Base-by-base conservation (phyloP, 2,113 vertebrate genomes). In the Tangachromis dhanisi region DNA sequence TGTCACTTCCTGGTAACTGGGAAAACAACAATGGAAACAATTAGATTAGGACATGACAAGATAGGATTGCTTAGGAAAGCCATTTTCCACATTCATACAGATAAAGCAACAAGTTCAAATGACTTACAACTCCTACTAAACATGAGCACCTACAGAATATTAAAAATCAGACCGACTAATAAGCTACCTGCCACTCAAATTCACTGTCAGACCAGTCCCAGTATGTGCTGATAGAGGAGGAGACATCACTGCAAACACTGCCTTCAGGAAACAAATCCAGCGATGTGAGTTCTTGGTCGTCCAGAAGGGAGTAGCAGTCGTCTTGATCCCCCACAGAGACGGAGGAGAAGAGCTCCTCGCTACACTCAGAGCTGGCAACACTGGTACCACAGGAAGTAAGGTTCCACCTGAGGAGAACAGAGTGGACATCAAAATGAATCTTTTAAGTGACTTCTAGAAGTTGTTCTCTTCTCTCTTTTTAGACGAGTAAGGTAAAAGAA, bases 161-260 rank as follows among this genome's bases (percentile, higher is more conserved):
- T 26, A 16, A 47, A n/a, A 26, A 17, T 16, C 4, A 8, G 5
- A 31, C 33, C 1, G 17, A 16, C 3, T 14, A 40, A 61, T 38
- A 33, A 91, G 95, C 93, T 94, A 99, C 99, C 98, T 99, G 99
- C 98, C 99, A 99, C 92, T 99, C 99, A 96, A 99, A 99, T 91
- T 99, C 99, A 2, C 98, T 99, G 95, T 99, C 99, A 12, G 99
- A 99, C 99, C 99, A 99, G 93, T 99, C 99, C 98, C 98, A 99
- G 81, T 99, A 99, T 0, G 98, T 99, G 94, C 98, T 99, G 93
- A 99, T 99, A 29, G 98, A 99, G n/a, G 99, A 99, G 3, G 99
- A 99, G 21, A 99, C 98, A 76, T 99, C 99, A 19, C 99, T 99
- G 96, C 98, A 99, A 57, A 99, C 99, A 3, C 98, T 99, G 5